phyloP scores from a whole-genome alignment of 2,888 invertebrate species.

The Watsonalla binaria region DNA sequence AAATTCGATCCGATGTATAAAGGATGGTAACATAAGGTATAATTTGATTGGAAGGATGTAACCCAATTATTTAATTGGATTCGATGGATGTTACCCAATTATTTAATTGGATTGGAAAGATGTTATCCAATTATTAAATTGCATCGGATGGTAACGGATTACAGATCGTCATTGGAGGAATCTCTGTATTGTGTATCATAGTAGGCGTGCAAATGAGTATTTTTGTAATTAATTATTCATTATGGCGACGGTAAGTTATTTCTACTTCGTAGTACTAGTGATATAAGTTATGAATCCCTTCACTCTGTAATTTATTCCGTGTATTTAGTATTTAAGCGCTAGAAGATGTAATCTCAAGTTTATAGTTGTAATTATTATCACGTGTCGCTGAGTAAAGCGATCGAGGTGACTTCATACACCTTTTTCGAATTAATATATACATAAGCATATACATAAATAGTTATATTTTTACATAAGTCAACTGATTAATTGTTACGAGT shows the following conservation, averaged over 20 bases:
- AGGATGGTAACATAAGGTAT: too few relatives aligned
- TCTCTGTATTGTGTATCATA: too few relatives aligned
- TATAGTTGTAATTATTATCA: conserved; percentile 5
- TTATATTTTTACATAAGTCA: conserved; percentile 70
- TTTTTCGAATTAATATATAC: conserved; percentile 3
- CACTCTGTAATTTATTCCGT: background rate
- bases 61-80: too few relatives aligned
- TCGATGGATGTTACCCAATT: too few relatives aligned
- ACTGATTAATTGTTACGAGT: conserved; percentile 46
- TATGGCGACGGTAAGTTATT: background rate
- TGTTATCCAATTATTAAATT: too few relatives aligned
- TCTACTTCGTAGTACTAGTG: background rate
- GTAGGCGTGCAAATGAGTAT: background rate
- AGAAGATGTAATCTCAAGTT: conserved; percentile 16
- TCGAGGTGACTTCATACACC: conserved; percentile 13
- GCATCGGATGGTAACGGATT: too few relatives aligned
- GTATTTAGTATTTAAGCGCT: conserved; percentile 4
- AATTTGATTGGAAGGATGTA: too few relatives aligned
- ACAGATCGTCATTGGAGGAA: too few relatives aligned
- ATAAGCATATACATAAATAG: conserved; percentile 32
- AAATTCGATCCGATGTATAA: too few relatives aligned
- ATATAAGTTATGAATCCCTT: background rate
- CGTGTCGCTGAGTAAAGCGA: conserved; percentile 5
- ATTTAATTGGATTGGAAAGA: too few relatives aligned
- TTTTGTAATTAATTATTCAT: background rate